These are phyloP conservation scores for Pollenia griseotomentosa DNA, from an alignment of 2,888 invertebrate genomes.

Conservation along the genomic window DNA sequence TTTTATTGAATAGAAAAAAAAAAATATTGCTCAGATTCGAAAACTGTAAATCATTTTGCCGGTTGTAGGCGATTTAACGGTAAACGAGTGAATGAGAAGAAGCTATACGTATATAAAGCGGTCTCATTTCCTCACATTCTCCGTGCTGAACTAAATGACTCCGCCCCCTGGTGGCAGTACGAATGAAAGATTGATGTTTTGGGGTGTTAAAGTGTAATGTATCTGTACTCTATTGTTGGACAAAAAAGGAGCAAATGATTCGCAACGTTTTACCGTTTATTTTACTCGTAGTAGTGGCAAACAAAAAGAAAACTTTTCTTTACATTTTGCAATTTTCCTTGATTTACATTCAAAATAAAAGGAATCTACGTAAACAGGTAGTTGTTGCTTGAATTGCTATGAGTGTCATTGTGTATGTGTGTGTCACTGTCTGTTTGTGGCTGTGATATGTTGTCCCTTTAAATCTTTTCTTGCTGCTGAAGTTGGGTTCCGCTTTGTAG, in stretches of 20 bases:
- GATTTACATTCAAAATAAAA: constrained; percentile 35
- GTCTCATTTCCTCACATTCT: constrained; percentile 67
- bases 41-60: constrained; percentile 80
- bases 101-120: constrained; percentile 73
- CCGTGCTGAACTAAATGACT: constrained; percentile 60
- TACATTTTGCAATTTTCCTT: constrained; percentile 43
- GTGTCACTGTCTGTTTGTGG: constrained; percentile 9
- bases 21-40: constrained; percentile 76
- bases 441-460: constrained; percentile 47
- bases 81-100: constrained; percentile 73
- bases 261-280: constrained; percentile 44
- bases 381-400: constrained; percentile 62
- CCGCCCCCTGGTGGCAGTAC: constrained; percentile 77
- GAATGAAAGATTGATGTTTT: constrained; percentile 78
- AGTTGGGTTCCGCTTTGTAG: constrained; percentile 46
- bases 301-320: constrained; percentile 30
- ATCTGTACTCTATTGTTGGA: constrained; percentile 73
- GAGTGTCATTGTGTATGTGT: constrained; percentile 8
- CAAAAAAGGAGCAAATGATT: constrained; percentile 58
- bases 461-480: constrained; percentile 45
- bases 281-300: constrained; percentile 42
- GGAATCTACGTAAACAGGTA: constrained; percentile 72
- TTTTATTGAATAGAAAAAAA: background rate
- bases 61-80: constrained; percentile 15
- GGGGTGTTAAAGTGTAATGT: constrained; percentile 78